Conservation (phyloP, 2,797 vertebrate genomes). For the Ptychobarbus kaznakovi region DNA sequence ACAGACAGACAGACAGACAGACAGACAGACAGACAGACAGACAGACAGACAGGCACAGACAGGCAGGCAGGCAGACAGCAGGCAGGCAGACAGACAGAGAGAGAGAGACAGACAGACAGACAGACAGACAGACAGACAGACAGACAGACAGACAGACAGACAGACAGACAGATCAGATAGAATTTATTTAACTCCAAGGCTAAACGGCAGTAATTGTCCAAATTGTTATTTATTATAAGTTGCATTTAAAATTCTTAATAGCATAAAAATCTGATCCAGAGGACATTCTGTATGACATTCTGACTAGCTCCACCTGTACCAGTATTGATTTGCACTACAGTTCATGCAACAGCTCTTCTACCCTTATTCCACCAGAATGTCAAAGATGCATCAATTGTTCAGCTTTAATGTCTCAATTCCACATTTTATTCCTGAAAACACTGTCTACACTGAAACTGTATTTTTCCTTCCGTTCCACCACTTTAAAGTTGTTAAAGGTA, state of each 20-base stretch:
- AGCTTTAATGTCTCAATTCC: not conserved
- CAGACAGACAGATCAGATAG: no score
- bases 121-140: no score
- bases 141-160: no score
- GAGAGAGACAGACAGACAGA: no score
- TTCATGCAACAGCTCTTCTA: not conserved
- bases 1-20: no score
- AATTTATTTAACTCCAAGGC: no score
- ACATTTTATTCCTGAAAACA: conserved; percentile 5
- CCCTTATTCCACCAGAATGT: conserved; percentile 19
- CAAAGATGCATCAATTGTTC: conserved; percentile 26
- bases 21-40: no score
- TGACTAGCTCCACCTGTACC: not conserved
- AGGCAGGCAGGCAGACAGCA: no score
- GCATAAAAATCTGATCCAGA: not conserved
- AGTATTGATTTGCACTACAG: conserved; percentile 9
- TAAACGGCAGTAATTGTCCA: not conserved
- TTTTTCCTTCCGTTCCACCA: conserved; percentile 14
- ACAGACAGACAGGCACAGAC: no score
- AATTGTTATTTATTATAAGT: not conserved
- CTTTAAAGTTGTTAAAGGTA: conserved; percentile 25
- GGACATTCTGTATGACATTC: not conserved
- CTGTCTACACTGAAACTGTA: not conserved
- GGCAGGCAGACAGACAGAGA: no score
- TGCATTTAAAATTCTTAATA: not conserved